Evolutionary conservation across 2,113 vertebrate species (phyloP).

Genomic region (Phocoena sinus): DNA sequence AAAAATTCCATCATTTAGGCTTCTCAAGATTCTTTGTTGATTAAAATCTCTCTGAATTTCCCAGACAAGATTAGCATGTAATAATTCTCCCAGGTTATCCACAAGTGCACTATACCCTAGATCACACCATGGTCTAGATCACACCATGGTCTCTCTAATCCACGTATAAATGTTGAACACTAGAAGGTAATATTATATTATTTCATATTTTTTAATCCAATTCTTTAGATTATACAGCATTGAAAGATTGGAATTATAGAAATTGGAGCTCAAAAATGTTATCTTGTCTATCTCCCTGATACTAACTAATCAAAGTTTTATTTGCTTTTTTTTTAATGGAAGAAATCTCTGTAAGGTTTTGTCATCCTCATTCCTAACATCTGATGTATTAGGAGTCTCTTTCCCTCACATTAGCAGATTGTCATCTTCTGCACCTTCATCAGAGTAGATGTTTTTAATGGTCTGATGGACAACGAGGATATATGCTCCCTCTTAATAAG

Average conservation of each 20-base stretch:
- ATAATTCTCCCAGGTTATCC: not conserved
- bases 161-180: not conserved
- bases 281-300: not conserved
- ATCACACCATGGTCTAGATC: not conserved
- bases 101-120: not conserved
- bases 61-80: not conserved
- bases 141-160: not conserved
- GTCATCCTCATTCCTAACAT: not conserved
- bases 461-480: conserved; percentile 30
- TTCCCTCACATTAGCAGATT: conserved; percentile 13
- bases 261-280: not conserved
- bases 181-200: not conserved
- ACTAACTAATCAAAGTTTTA: not conserved
- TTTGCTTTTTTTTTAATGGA: not conserved
- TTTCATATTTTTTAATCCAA: not conserved
- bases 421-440: conserved; percentile 30
- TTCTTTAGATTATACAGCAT: not conserved
- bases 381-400: not conserved
- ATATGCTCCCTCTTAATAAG: conserved; percentile 32
- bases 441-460: conserved; percentile 17
- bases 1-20: not conserved
- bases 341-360: conserved; percentile 40
- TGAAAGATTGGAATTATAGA: not conserved
- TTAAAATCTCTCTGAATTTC: not conserved
- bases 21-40: not conserved